Evolutionary conservation across 2,888 invertebrate genomes (phyloP).

Genomic region (Dynastes hyllus): DNA sequence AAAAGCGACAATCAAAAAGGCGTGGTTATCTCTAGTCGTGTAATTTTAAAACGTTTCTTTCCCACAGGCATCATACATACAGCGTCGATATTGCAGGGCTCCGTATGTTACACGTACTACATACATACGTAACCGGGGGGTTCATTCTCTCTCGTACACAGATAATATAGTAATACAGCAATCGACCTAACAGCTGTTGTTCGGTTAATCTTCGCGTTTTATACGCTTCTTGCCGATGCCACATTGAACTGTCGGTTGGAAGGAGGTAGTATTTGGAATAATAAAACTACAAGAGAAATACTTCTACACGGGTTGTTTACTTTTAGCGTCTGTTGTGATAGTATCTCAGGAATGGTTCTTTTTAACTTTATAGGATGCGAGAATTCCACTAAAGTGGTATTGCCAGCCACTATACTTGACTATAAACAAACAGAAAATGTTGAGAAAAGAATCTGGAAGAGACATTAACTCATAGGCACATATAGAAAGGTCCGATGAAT

Average conservation of each 20-base stretch:
- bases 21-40: too few relatives aligned
- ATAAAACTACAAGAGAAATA: conserved; percentile 30
- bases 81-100: too few relatives aligned
- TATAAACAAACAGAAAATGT: too few relatives aligned
- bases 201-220: conserved; percentile 32
- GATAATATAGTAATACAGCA: conserved; percentile 9
- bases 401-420: neutral
- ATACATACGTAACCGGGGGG: conserved; percentile 7
- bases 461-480: too few relatives aligned
- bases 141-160: conserved; percentile 1
- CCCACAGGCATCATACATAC: too few relatives aligned
- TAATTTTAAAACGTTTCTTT: too few relatives aligned
- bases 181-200: conserved; percentile 34
- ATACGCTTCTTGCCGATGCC: conserved; percentile 10
- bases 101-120: too few relatives aligned
- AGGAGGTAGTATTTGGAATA: conserved; percentile 24
- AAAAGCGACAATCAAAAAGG: too few relatives aligned
- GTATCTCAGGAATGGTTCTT: conserved; percentile 27
- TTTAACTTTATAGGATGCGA: conserved; percentile 24
- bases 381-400: conserved; percentile 8
- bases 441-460: too few relatives aligned
- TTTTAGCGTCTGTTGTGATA: conserved; percentile 39
- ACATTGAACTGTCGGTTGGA: neutral
- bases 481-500: too few relatives aligned
- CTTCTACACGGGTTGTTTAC: conserved; percentile 32